Conservation (phyloP, 2,888 invertebrate genomes). For the Drosophila mercatorum region DNA sequence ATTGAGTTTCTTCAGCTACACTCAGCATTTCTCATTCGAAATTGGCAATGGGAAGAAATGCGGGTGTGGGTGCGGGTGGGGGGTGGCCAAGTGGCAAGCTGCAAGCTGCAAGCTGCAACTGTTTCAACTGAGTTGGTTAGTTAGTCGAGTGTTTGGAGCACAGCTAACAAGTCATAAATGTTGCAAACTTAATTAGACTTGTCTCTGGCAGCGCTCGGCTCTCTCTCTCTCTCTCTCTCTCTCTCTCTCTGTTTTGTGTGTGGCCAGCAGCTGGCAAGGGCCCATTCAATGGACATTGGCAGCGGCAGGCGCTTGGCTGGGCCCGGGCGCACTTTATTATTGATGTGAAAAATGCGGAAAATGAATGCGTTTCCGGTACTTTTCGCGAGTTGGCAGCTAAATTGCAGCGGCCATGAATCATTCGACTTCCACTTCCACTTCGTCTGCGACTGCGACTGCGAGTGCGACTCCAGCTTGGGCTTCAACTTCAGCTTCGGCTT, state of each 20-base stretch:
- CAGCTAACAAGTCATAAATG: constrained; percentile 74
- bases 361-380: constrained; percentile 78
- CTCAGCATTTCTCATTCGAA: constrained; percentile 6
- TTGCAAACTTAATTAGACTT: constrained; percentile 74
- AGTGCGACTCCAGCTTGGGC: constrained; percentile 30
- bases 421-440: constrained; percentile 45
- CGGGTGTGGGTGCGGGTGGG: background rate
- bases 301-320: constrained; percentile 2
- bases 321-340: constrained; percentile 67
- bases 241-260: no score
- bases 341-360: constrained; percentile 78
- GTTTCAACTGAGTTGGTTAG: constrained; percentile 47
- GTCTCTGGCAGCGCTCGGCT: constrained; percentile 20
- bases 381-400: constrained; percentile 78
- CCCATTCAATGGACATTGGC: constrained; percentile 39
- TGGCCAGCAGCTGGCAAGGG: constrained; percentile 3
- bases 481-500: constrained; percentile 41
- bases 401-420: constrained; percentile 74
- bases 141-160: constrained; percentile 51
- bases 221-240: no score
- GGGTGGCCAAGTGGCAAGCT: background rate
- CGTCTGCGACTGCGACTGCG: constrained; percentile 26
- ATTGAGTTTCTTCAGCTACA: constrained; percentile 4
- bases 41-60: background rate
- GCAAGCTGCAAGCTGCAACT: constrained; percentile 16